These are phyloP conservation scores for Melanchra persicariae DNA, from an alignment of 2,888 invertebrate genomes.

Conservation along the genomic window DNA sequence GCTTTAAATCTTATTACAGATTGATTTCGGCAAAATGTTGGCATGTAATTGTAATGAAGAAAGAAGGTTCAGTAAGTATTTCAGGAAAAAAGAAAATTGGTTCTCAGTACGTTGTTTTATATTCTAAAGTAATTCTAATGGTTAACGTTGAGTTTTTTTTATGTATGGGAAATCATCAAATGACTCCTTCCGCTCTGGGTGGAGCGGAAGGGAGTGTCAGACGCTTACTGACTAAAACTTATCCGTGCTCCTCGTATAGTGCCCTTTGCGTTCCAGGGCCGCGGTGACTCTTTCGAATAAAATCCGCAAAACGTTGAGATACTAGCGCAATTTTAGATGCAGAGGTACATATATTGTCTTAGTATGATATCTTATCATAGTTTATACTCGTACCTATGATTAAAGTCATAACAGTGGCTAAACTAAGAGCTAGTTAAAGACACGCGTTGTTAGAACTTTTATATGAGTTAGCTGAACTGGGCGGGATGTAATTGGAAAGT, in stretches of 20 bases:
- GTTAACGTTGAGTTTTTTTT: no score
- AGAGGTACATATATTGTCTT: no score
- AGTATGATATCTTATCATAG: no score
- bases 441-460: slow-evolving; percentile 86
- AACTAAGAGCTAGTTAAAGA: slow-evolving; percentile 76
- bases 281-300: no score
- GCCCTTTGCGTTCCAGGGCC: no score
- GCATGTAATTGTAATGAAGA: neutral
- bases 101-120: neutral
- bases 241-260: no score
- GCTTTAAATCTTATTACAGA: slow-evolving; percentile 9
- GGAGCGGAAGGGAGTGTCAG: no score
- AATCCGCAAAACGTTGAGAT: no score
- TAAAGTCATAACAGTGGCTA: slow-evolving; percentile 65
- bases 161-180: no score
- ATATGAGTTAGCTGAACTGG: slow-evolving; percentile 87
- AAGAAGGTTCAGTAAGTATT: neutral
- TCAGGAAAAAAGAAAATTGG: neutral
- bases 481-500: slow-evolving; percentile 89
- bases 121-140: neutral
- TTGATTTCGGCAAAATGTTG: slow-evolving; percentile 24
- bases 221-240: no score
- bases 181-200: no score
- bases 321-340: no score
- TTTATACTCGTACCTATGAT: slow-evolving; percentile 50